Evolutionary conservation across 2,797 vertebrate species (phyloP), one percentile per base, ranked within the genome.

Genomic region (Coendou prehensilis): DNA sequence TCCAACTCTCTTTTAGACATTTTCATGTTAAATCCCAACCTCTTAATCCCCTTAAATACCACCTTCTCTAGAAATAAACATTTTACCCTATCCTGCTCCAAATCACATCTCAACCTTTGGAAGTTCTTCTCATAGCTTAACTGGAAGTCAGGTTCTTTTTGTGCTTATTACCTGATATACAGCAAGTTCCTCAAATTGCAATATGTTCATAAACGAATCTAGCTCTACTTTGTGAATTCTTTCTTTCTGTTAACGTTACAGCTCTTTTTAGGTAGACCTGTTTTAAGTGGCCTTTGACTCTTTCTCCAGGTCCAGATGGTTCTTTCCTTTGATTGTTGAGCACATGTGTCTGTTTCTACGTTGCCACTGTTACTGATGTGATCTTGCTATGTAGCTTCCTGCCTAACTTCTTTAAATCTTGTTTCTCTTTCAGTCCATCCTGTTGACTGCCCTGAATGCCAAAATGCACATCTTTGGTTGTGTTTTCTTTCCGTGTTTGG

Each of bases 111-210:
- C 79, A 88, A 4, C 5, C 0, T 52, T 91, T 94, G 93, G 4
- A 50, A 23, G 0, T 82, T 28, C 86, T 33, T 94, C 13, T 95
- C 0, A 9, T n/a, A 69, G 82, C 87, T 84, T 78, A 94, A 59
- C 6, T 87, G 83, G 78, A 89, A 96, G 64, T 9, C 41, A 22
- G 73, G 9, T 64, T 91, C 67, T 92, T 13, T 84, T 71, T 87
- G 50, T 75, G 37, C 85, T 94, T 22, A 37, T 73, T 71, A 18
- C 23, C 33, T 67, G 20, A 54, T 45, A 23, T 11, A n/a, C 30
- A 73, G 47, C 50, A 85, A 28, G 18, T 81, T 41, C 28, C 69
- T 94, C 37, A 4, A 59, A 69, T 28, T 33, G 8, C 14, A 89
- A 1, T 20, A 9, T 57, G 28, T 67, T 89, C 8, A 17, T 86